Evolutionary conservation across 2,113 vertebrate genomes (phyloP), one percentile per base, ranked within the genome.

Genomic region (Myiopsitta monachus): DNA sequence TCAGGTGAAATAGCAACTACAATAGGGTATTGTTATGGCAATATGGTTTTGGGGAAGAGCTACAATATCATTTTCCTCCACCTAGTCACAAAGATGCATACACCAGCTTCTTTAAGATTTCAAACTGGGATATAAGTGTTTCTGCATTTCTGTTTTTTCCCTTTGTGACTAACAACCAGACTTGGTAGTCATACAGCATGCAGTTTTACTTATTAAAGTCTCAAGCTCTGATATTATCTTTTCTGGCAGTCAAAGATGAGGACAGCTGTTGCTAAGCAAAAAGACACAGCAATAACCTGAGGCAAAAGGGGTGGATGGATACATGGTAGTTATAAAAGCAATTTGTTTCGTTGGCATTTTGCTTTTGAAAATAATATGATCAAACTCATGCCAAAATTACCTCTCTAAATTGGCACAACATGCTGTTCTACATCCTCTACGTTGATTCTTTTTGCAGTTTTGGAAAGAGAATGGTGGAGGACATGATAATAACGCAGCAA

Each of bases 1-100:
- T 67, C 18, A 62, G 27, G 23, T 85, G 33, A 79, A 66, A 7
- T 13, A 28, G 14, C 14, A 78, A 33, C 27, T 36, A 21, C 23
- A 49, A 13, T 21, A 44, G 1, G 1, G 27, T 47, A 38, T 6
- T 31, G 9, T 8, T 77, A 7, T 17, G 1, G 14, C 12, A 10
- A 2, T 39, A 16, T 27, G 22, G 10, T 6, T 75, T 66, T 43
- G 36, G 10, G 6, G 23, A 18, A 74, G 33, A 88, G 5, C 7
- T 88, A 23, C 11, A 41, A 19, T 11, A 11, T 11, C 6, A 18
- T 26, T 85, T 24, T 46, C 26, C 19, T 61, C 5, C 19, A 43
- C 8, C 9, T 28, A 7, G 3, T 38, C 39, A 38, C 28, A 44
- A 8, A 54, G 13, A 16, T 36, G 55, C 9, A 24, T 10, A 69